Conservation (phyloP, 2,888 invertebrate genomes). For the Ischnus inquisitorius region DNA sequence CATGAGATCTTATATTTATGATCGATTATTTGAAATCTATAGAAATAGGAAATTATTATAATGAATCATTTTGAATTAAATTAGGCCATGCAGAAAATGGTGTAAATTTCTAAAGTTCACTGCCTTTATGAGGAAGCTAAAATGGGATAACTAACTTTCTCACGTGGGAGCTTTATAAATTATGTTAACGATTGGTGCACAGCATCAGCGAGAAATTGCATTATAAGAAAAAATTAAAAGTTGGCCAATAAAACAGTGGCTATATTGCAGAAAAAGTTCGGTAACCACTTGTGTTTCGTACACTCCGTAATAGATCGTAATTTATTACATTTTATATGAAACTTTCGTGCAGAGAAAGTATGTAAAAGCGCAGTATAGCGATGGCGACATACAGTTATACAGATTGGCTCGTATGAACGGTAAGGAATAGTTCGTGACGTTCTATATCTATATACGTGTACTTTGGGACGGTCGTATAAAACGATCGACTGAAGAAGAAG, state of each 20-base stretch:
- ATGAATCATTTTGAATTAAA: too few species aligned
- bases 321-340: slow-evolving; percentile 17
- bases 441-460: slow-evolving; percentile 32
- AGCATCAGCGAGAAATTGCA: too few species aligned
- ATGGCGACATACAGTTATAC: neutral
- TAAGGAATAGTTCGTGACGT: neutral
- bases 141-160: too few species aligned
- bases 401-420: neutral
- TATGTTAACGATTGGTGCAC: too few species aligned
- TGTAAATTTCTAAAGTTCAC: too few species aligned
- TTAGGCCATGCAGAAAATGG: too few species aligned
- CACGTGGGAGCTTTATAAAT: too few species aligned
- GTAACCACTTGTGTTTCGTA: neutral
- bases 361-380: slow-evolving; percentile 10
- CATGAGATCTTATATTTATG: too few species aligned
- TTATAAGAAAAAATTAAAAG: too few species aligned
- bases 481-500: slow-evolving; percentile 34
- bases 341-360: neutral
- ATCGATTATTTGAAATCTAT: too few species aligned
- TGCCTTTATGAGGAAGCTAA: too few species aligned
- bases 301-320: neutral
- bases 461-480: slow-evolving; percentile 57
- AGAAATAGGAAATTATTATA: too few species aligned
- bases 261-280: neutral
- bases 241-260: neutral